Percentiles rank a stretch among this genome's conserved stretches.
Conservation (phyloP, 2,888 invertebrate genomes). For the Cryptus viduatorius region DNA sequence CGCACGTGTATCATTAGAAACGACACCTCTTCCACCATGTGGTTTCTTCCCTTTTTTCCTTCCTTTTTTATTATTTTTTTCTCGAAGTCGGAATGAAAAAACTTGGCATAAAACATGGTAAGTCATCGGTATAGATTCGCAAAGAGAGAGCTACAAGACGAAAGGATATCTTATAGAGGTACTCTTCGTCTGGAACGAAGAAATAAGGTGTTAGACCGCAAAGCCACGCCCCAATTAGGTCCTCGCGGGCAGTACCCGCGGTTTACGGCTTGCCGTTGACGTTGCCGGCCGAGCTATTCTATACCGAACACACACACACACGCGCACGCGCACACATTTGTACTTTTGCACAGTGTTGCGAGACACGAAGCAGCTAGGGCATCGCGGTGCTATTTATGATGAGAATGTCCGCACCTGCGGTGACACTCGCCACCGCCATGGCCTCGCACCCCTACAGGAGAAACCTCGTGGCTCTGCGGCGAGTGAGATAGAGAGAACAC, state of each 20-base stretch:
- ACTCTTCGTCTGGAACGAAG: conserved; percentile 52
- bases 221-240: conserved; percentile 84
- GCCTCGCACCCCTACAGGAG: conserved; percentile 63
- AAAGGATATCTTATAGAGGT: conserved; percentile 10
- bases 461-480: conserved; percentile 37
- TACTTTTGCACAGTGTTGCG: conserved; percentile 33
- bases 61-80: neutral
- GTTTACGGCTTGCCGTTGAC: conserved; percentile 74
- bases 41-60: conserved; percentile 10
- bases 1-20: conserved; percentile 82
- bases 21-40: conserved; percentile 76
- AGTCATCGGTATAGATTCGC: neutral
- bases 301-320: neutral
- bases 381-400: conserved; percentile 80
- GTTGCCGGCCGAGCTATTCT: conserved; percentile 67
- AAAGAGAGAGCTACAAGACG: neutral
- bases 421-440: conserved; percentile 80
- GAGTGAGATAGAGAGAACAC: conserved; percentile 59
- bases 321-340: neutral
- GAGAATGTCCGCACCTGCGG: conserved; percentile 84
- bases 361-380: conserved; percentile 55
- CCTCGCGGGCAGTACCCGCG: conserved; percentile 73
- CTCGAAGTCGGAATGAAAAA: neutral
- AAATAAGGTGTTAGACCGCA: conserved; percentile 68
- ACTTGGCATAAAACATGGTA: neutral